Percentiles rank a stretch among this genome's conserved stretches.
phyloP scores from a whole-genome alignment of 2,888 invertebrate genomes.

The Eupithecia centaureata region DNA sequence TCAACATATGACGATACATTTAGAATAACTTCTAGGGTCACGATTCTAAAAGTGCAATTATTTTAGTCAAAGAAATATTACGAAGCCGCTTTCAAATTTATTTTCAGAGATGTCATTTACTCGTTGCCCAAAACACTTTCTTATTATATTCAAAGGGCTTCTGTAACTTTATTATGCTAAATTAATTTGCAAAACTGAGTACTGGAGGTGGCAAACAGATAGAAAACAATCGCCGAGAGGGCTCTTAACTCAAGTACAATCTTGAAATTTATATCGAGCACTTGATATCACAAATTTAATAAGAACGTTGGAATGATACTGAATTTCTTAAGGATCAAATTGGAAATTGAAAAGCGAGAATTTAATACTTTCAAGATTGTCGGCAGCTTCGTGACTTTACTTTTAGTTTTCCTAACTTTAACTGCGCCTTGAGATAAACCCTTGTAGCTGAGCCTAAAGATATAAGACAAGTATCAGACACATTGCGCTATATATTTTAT shows the following conservation, averaged over 20 bases:
- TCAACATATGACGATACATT: not conserved
- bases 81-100: slow-evolving; percentile 3
- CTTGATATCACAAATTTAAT: slow-evolving; percentile 32
- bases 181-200: slow-evolving; percentile 27
- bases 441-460: not conserved
- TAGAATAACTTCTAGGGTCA: not conserved
- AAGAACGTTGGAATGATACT: slow-evolving; percentile 16
- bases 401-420: not conserved
- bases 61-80: not conserved
- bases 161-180: slow-evolving; percentile 25
- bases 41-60: no score
- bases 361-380: slow-evolving; percentile 6
- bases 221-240: slow-evolving; percentile 30
- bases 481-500: not conserved
- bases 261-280: slow-evolving; percentile 34
- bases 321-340: slow-evolving; percentile 7
- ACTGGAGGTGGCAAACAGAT: slow-evolving; percentile 29
- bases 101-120: slow-evolving; percentile 16
- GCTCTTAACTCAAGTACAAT: slow-evolving; percentile 29
- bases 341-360: not conserved
- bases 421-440: not conserved
- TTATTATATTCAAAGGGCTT: slow-evolving; percentile 20
- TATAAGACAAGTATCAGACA: not conserved
- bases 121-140: slow-evolving; percentile 23
- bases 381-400: not conserved